Percentiles rank a stretch among this genome's conserved stretches.
Evolutionary conservation across 1,140 invertebrate genomes (phyloP).

Genomic region (Lamellibrachia luymesi): DNA sequence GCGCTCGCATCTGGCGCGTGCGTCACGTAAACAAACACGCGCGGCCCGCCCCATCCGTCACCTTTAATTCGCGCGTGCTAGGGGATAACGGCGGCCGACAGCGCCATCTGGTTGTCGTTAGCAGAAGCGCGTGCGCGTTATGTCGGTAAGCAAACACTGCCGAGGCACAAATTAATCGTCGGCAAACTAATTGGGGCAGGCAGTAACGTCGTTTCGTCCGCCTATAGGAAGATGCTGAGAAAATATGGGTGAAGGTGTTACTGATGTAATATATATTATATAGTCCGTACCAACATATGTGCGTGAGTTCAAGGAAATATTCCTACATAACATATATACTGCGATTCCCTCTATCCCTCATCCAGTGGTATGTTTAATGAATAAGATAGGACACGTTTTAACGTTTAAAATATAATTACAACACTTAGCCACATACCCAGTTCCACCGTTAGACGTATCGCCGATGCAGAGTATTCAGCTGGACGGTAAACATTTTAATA

Average conservation of each 20-base stretch:
- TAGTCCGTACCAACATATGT: background rate
- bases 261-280: background rate
- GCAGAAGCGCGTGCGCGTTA: background rate
- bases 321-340: background rate
- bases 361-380: background rate
- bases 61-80: background rate
- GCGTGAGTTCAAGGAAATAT: background rate
- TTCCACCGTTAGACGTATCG: too few relatives aligned
- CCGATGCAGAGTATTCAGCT: too few relatives aligned
- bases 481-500: too few relatives aligned
- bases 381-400: background rate
- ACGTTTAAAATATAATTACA: background rate
- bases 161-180: background rate
- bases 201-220: background rate
- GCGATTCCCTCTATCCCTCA: background rate
- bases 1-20: background rate
- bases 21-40: constrained; percentile 3
- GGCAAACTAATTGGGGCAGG: background rate
- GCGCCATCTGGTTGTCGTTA: background rate
- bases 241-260: background rate
- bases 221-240: background rate
- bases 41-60: background rate
- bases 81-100: background rate
- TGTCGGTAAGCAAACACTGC: background rate
- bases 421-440: background rate